A percentile compares a stretch with the other conserved stretches of the same genome.
phyloP scores from a whole-genome alignment of 2,113 vertebrate genomes.

The Caloenas nicobarica region DNA sequence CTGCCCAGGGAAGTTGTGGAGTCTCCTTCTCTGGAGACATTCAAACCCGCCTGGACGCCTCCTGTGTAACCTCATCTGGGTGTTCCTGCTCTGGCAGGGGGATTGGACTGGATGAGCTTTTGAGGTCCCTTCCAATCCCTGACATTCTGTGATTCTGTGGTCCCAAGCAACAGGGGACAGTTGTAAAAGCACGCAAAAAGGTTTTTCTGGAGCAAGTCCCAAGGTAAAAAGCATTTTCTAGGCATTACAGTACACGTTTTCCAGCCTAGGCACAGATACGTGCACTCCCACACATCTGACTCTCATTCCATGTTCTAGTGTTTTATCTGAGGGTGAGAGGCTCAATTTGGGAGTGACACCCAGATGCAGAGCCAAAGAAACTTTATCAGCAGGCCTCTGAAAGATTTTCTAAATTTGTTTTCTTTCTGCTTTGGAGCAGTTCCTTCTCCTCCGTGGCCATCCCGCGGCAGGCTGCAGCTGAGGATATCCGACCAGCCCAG shows the following conservation, averaged over 20 bases:
- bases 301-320: neutral
- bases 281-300: neutral
- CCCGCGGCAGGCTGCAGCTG: neutral
- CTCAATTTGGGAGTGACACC: neutral
- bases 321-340: neutral
- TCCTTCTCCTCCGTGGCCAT: neutral
- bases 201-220: constrained; percentile 31
- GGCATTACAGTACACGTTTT: neutral
- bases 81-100: no score
- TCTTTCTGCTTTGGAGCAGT: neutral
- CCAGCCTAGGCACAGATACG: neutral
- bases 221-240: neutral
- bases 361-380: neutral
- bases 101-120: no score
- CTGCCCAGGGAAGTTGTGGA: no score
- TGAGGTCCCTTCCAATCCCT: no score
- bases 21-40: no score
- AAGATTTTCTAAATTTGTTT: neutral
- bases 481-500: neutral
- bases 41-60: no score
- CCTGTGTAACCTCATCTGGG: no score
- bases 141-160: no score
- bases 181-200: neutral
- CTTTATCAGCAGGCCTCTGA: neutral
- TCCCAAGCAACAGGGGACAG: neutral